Conservation (phyloP, 2,888 invertebrate genomes). For the Malthinus flaveolus region DNA sequence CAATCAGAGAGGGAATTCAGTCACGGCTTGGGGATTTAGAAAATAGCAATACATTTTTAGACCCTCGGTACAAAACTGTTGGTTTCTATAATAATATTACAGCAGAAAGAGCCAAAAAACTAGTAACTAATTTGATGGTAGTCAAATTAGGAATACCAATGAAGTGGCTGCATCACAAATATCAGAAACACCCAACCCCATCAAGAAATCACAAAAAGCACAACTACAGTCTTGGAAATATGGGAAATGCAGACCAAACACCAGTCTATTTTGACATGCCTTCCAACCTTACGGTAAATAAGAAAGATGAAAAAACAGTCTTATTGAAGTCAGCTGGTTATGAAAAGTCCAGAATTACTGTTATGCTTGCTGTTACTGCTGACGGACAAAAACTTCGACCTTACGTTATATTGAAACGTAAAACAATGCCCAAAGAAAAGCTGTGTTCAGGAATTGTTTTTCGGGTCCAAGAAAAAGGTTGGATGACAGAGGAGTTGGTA, state of each 20-base stretch:
- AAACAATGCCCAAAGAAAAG: constrained; percentile 24
- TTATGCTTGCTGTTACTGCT: constrained; percentile 8
- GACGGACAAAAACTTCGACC: constrained; percentile 23
- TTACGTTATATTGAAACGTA: constrained; percentile 6
- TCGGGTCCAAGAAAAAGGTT: constrained; percentile 26
- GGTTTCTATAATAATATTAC: no score
- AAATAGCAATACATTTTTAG: no score
- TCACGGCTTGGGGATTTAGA: no score
- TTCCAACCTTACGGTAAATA: constrained; percentile 14
- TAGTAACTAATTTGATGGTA: no score
- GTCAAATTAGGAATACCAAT: no score
- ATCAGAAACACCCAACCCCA: no score
- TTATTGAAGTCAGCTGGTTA: not conserved
- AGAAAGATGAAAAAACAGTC: constrained; percentile 11
- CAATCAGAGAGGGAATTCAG: no score
- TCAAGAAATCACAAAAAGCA: not conserved
- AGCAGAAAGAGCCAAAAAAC: no score
- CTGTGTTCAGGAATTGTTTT: constrained; percentile 17
- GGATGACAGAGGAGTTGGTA: constrained; percentile 27
- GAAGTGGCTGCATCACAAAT: no score
- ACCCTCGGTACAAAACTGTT: no score
- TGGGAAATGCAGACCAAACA: constrained; percentile 1
- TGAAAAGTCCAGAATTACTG: constrained; percentile 1
- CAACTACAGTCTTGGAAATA: constrained; percentile 3
- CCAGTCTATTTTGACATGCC: constrained; percentile 16